Conservation (phyloP, 1,140 invertebrate species). For the Portunus trituberculatus region DNA sequence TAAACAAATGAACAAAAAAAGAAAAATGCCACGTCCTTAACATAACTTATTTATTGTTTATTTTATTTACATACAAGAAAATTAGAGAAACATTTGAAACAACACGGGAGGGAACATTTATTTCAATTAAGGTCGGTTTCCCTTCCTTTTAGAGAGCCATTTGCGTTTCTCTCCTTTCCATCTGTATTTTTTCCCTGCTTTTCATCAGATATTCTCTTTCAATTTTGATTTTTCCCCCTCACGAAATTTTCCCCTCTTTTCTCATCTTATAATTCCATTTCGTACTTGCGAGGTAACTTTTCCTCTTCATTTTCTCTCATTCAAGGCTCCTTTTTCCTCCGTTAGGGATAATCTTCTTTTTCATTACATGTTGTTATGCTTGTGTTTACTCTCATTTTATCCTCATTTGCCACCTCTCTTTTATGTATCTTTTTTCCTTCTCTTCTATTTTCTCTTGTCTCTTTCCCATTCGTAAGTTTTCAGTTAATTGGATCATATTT, state of each 20-base stretch:
- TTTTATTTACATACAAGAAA: too few relatives aligned
- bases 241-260: slow-evolving; percentile 12
- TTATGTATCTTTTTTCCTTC: too few relatives aligned
- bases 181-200: neutral
- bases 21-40: too few relatives aligned
- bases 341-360: neutral
- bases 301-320: neutral
- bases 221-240: slow-evolving; percentile 12
- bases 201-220: slow-evolving; percentile 14
- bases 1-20: too few relatives aligned
- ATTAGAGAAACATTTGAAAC: too few relatives aligned
- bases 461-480: too few relatives aligned
- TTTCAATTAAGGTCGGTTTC: too few relatives aligned
- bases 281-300: neutral
- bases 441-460: too few relatives aligned
- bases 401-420: too few relatives aligned
- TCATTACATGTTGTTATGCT: neutral
- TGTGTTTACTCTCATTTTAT: neutral
- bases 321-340: neutral
- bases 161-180: neutral
- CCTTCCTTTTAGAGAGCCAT: neutral
- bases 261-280: neutral
- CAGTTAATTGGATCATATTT: too few relatives aligned
- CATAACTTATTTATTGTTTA: too few relatives aligned
- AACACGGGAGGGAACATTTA: neutral